Evolutionary conservation across 2,113 vertebrate genomes (phyloP).

Genomic region (Otus sunia): DNA sequence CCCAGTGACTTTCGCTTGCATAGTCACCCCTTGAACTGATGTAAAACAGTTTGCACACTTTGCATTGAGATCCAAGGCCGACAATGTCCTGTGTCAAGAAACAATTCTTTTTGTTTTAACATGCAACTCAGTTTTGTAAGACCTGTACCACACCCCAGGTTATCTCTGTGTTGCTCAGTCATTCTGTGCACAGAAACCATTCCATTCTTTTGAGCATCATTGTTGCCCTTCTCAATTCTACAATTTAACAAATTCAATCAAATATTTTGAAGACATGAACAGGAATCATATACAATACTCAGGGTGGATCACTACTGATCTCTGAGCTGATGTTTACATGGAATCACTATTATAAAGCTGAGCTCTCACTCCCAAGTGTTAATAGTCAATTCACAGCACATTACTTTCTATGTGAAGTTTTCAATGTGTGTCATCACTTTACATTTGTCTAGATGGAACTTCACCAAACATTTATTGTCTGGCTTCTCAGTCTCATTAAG

Average conservation of each 20-base stretch:
- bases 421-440: neutral
- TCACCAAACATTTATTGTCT: neutral
- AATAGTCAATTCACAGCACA: neutral
- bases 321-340: neutral
- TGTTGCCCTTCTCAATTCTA: neutral
- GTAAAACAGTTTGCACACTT: neutral
- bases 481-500: neutral
- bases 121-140: neutral
- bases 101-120: neutral
- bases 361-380: neutral
- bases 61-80: neutral
- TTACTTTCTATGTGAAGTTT: neutral
- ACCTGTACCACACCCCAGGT: neutral
- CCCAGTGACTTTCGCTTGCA: neutral
- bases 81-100: neutral
- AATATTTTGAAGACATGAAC: neutral
- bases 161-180: neutral
- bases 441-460: neutral
- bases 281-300: neutral
- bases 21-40: neutral
- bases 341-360: neutral
- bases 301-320: neutral
- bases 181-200: neutral
- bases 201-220: neutral
- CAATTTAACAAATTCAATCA: neutral